phyloP scores from a whole-genome alignment of 2,113 vertebrate species.

The Gymnarchus niloticus region DNA sequence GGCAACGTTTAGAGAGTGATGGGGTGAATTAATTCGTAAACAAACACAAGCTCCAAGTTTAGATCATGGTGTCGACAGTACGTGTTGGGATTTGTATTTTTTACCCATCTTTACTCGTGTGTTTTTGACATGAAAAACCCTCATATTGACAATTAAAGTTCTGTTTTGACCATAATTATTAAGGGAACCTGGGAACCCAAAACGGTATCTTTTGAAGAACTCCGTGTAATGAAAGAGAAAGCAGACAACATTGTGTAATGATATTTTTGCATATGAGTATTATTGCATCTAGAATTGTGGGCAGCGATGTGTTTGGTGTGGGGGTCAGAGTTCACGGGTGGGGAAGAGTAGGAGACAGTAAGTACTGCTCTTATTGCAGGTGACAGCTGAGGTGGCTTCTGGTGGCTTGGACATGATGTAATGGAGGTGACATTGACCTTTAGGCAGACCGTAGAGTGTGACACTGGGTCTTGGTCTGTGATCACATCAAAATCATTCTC shows the following conservation, averaged over 20 bases:
- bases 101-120: no score
- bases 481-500: background rate
- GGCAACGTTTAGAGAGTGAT: background rate
- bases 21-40: background rate
- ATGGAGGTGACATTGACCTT: slow-evolving; percentile 27
- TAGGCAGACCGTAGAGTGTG: slow-evolving; percentile 20
- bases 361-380: slow-evolving; percentile 40
- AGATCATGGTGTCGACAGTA: background rate
- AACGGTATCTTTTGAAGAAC: background rate
- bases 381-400: slow-evolving; percentile 54
- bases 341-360: slow-evolving; percentile 22
- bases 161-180: background rate
- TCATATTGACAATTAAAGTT: background rate
- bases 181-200: background rate
- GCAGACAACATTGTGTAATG: background rate
- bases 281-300: background rate
- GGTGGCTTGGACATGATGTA: slow-evolving; percentile 28
- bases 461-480: slow-evolving; percentile 38
- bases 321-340: slow-evolving; percentile 49
- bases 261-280: background rate
- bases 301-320: background rate
- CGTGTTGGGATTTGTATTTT: background rate
- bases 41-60: background rate
- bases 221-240: background rate
- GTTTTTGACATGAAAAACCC: background rate